Base-by-base conservation (phyloP, 64 coral and sea anemone genomes). In the Acropora tenuis region DNA sequence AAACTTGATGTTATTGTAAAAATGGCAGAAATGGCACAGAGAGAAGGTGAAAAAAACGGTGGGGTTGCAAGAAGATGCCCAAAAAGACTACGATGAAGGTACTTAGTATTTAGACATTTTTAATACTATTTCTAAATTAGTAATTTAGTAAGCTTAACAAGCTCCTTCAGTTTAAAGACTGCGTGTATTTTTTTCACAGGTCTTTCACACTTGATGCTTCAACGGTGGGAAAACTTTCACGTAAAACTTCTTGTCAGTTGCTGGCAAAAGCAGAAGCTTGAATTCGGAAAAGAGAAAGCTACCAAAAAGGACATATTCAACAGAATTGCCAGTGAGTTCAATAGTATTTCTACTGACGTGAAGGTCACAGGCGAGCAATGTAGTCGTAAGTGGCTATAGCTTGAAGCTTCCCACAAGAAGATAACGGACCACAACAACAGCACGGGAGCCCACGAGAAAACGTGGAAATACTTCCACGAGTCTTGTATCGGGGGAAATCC, bases 301-400 rank as follows among this genome's bases (percentile, higher is more conserved):
- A 77, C 86, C 53, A 88, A 88, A 76, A 88, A 88, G 76, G 86
- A 88, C 52, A 76, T 88, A 53, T 88, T 77, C 86, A 76, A 52
- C 76, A 76, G 55, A 59, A 77, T 88, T 76, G 74, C 86, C 86
- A 76, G n/a, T 59, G 86, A 88, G 45, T 88, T 77, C 73, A 88
- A 88, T 76, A 88, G 76, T 76, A 88, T 76, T 76, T 77, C 72
- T 74, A 74, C 71, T 74, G 71, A 74, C 71, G 19, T 74, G 71
- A 74, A 88, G 67, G 87, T 89, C 50, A 78, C 48, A 10, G 73
- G 73, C 60, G 73, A 88, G 74, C 86, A 88, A 9, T 53, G 71
- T 74, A 74, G 71, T 74, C 71, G 71, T 74, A 74, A 74, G 71
- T 74, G 71, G 71, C 71, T 74, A 5, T 71, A 85, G 43, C 49